Evolutionary conservation across 2,797 vertebrate genomes (phyloP), one percentile per base, ranked within the genome.

Genomic region (Loris lydekkerianus): DNA sequence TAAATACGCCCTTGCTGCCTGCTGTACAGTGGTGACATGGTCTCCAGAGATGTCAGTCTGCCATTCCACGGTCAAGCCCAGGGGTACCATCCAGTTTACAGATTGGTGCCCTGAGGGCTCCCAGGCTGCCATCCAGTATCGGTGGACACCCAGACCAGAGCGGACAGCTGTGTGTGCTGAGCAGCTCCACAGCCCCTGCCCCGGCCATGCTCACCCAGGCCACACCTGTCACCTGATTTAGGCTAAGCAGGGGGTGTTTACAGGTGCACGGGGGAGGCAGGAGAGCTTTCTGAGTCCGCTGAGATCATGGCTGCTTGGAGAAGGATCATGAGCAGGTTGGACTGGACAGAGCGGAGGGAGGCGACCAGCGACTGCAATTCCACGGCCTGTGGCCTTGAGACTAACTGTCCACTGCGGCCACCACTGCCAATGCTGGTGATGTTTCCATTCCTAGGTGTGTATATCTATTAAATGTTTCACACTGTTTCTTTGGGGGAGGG

Each of bases 21-120:
- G 73, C 93, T 98, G 94, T 98, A 98, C 97, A 98, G 97, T 84
- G 98, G 98, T 46, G 98, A 98, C 3, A 98, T 98, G 97, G 98
- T 98, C 72, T 98, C 98, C 96, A 98, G 98, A 97, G 98, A 98
- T 75, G 98, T 98, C 93, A 98, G 98, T 95, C 99, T 3, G 99
- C 99, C 86, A 99, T 99, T 40, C 99, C 21, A 98, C 99, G 91
- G 99, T 99, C 97, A 99, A 99, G 43, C 99, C 99, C 97, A 99
- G 99, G 87, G 98, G 99, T 0, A 99, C 1, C 97, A 99, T 99
- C 96, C 99, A 99, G 98, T 99, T 98, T 6, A 98, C 98, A 46
- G 98, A 98, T 95, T 99, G 99, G 99, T 99, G 99, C 27, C 99
- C 99, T 5, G 99, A 99, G n/a, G 99, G 99, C n/a, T 98, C 98